Conservation (phyloP, 2,113 vertebrate genomes). For the Rissa tridactyla region DNA sequence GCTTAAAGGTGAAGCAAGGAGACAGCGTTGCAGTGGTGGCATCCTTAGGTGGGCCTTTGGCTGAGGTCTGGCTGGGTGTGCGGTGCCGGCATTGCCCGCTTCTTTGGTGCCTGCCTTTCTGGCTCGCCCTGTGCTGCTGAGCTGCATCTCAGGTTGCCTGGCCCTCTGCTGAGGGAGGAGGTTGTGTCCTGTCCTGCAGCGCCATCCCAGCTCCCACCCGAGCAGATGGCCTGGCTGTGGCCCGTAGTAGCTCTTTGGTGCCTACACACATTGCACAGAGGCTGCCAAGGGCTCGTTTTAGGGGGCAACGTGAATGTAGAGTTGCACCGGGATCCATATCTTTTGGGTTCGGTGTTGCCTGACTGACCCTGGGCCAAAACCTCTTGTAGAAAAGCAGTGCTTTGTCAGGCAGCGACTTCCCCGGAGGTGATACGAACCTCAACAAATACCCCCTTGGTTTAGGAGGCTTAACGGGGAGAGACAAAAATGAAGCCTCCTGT, state of each 20-base stretch:
- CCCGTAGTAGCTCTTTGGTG: background rate
- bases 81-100: accelerated
- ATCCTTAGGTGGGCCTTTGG: background rate
- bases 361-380: background rate
- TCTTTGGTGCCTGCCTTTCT: background rate
- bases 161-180: background rate
- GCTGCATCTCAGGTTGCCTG: background rate
- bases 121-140: no score
- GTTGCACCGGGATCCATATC: background rate
- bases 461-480: background rate
- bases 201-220: accelerated
- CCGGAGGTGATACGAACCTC: accelerated
- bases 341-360: background rate
- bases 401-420: background rate
- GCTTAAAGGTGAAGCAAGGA: background rate
- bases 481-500: background rate
- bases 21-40: background rate
- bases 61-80: background rate
- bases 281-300: background rate
- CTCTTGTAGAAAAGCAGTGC: background rate
- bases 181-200: background rate
- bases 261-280: background rate
- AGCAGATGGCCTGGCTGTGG: background rate
- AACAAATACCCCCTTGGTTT: background rate
- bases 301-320: background rate